A percentile compares a stretch with the other conserved stretches of the same genome.
These are phyloP conservation scores for Jacana jacana DNA, from an alignment of 2,113 vertebrate genomes.

Conservation along the genomic window DNA sequence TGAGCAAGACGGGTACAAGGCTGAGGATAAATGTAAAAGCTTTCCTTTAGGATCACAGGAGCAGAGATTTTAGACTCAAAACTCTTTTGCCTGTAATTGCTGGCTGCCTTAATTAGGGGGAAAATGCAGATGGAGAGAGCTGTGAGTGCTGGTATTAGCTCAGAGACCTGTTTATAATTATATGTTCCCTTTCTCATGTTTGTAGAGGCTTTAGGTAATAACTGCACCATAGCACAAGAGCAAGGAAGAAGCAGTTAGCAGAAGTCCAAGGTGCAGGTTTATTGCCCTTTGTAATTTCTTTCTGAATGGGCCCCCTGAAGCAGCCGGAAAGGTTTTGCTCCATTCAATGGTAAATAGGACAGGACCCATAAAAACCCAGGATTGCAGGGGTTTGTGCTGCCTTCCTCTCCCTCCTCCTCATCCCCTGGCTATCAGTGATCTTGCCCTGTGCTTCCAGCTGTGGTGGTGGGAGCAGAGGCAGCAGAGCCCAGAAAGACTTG, in stretches of 20 bases:
- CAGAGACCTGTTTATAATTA: not conserved
- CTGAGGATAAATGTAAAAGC: not conserved
- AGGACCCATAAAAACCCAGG: not conserved
- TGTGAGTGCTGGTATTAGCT: not conserved
- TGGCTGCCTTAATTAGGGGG: not conserved
- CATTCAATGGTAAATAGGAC: not conserved
- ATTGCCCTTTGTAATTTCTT: not conserved
- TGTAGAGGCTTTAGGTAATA: not conserved
- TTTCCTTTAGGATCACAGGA: not conserved
- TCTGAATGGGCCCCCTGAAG: not conserved
- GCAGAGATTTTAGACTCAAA: not conserved
- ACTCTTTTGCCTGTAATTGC: not conserved
- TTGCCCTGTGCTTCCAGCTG: not conserved
- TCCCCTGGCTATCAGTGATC: not conserved
- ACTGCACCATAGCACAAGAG: not conserved
- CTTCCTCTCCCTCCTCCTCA: rapidly evolving
- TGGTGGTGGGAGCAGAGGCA: not conserved
- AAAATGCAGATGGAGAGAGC: not conserved
- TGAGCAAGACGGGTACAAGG: not conserved
- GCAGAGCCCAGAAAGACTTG: rapidly evolving
- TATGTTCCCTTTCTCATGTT: not conserved
- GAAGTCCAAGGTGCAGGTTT: conserved; percentile 23
- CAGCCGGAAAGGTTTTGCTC: not conserved
- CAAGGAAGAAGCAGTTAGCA: not conserved
- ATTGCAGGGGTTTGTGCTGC: not conserved